A percentile compares a stretch with the other conserved stretches of the same genome.
phyloP scores from a whole-genome alignment of 2,113 vertebrate species.

The Corythaixoides concolor region DNA sequence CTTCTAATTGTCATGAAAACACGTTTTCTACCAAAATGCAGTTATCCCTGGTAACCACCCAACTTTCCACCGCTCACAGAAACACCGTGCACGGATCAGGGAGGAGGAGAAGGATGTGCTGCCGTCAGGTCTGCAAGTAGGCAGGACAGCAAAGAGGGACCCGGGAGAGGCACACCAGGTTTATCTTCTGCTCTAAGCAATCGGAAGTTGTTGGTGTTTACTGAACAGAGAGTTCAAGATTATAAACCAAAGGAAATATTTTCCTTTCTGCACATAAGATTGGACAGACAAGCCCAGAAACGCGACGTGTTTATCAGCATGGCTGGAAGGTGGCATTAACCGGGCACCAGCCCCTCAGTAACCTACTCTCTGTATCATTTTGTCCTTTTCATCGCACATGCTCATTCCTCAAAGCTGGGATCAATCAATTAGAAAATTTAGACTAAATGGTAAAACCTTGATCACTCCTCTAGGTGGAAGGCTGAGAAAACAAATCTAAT shows the following conservation, averaged over 20 bases:
- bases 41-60: neutral
- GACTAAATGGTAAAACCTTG: neutral
- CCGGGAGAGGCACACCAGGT: neutral
- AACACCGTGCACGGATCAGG: fast-evolving
- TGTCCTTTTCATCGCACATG: neutral
- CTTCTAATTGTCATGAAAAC: neutral
- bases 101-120: neutral
- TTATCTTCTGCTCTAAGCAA: neutral
- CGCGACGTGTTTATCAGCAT: fast-evolving
- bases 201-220: neutral
- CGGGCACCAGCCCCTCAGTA: neutral
- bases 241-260: neutral
- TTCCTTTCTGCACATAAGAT: neutral
- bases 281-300: neutral
- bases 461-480: constrained; percentile 15
- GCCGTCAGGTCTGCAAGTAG: neutral
- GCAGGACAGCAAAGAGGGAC: neutral
- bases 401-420: neutral
- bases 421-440: no score
- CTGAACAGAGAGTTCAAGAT: neutral
- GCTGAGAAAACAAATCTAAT: neutral
- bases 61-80: neutral
- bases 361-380: neutral
- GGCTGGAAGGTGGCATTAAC: neutral
- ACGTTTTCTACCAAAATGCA: neutral